These are phyloP conservation scores for Grapholita molesta DNA, from an alignment of 1,140 invertebrate species.

Conservation along the genomic window DNA sequence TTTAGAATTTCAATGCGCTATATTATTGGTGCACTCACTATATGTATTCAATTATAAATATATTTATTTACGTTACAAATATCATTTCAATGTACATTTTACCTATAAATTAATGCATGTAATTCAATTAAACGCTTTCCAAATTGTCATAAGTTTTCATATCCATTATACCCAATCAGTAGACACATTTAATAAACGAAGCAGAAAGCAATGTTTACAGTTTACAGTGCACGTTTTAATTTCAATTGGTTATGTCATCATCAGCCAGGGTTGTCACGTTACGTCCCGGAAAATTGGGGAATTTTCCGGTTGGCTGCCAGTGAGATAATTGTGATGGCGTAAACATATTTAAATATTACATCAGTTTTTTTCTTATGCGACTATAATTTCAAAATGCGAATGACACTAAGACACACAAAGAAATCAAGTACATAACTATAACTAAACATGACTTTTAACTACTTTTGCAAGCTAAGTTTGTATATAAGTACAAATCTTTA, in stretches of 20 bases:
- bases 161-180: neutral
- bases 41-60: no score
- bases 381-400: no score
- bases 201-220: conserved; percentile 9
- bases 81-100: neutral
- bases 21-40: neutral
- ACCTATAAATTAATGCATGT: neutral
- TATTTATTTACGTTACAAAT: no score
- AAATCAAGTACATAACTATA: no score
- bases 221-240: conserved; percentile 6
- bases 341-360: neutral
- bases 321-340: neutral
- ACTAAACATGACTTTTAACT: neutral
- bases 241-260: conserved; percentile 11
- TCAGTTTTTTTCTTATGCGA: no score
- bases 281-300: neutral
- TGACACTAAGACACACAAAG: no score
- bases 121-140: neutral
- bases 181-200: neutral
- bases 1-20: no score
- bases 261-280: neutral
- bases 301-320: neutral
- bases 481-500: no score
- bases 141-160: neutral
- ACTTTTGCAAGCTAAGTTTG: neutral